These are phyloP conservation scores for Tapera naevia DNA, from an alignment of 2,797 vertebrate genomes.

Conservation along the genomic window DNA sequence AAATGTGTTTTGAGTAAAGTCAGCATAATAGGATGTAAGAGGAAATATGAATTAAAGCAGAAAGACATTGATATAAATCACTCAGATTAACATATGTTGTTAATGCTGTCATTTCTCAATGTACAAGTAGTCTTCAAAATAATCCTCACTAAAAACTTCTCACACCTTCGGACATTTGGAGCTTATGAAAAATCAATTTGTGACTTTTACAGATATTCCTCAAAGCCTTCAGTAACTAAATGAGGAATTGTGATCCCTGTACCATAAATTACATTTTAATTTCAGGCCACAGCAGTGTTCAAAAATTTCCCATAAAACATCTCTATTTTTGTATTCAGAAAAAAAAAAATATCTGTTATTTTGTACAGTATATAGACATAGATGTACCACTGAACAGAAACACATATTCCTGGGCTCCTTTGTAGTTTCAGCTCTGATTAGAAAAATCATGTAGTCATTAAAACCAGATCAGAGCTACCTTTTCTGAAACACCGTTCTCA, in stretches of 20 bases:
- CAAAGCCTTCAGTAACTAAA: neutral
- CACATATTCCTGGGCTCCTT: neutral
- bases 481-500: neutral
- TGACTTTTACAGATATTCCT: neutral
- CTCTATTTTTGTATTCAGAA: neutral
- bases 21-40: neutral
- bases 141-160: neutral
- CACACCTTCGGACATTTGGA: neutral
- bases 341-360: neutral
- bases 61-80: neutral
- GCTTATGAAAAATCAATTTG: neutral
- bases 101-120: neutral
- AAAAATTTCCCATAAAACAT: neutral
- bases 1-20: neutral
- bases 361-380: neutral
- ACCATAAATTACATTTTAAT: neutral
- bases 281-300: neutral
- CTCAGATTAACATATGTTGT: neutral
- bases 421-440: neutral
- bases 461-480: neutral
- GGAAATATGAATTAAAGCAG: neutral
- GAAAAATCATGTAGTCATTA: neutral
- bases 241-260: neutral
- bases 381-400: neutral
- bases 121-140: neutral